Evolutionary conservation across 2,797 vertebrate species (phyloP).

Genomic region (Melanotaenia trifasciata): DNA sequence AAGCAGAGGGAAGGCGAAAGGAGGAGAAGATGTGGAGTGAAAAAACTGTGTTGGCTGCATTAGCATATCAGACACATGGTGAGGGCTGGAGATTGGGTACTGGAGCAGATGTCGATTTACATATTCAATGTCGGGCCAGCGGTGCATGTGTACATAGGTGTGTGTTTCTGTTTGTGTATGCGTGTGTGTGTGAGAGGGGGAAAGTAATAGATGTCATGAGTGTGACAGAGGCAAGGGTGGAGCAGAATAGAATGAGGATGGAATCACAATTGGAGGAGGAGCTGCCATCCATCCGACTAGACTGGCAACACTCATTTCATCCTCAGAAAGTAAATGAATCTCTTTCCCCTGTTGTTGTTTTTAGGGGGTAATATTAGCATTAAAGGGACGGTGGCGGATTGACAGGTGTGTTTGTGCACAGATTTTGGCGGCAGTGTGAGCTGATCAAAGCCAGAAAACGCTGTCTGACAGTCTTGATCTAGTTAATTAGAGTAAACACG

Average conservation of each 20-base stretch:
- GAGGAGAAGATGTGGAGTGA: conserved; percentile 70
- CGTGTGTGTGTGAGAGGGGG: not conserved
- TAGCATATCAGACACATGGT: conserved; percentile 85
- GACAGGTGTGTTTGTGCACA: conserved; percentile 60
- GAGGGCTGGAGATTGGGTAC: conserved; percentile 80
- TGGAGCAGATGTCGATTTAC: conserved; percentile 87
- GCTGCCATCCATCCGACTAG: conserved; percentile 17
- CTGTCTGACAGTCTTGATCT: conserved; percentile 76
- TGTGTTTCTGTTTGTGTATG: conserved; percentile 37
- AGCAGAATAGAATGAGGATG: conserved; percentile 44
- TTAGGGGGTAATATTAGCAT: conserved; percentile 40
- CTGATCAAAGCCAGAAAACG: conserved; percentile 70
- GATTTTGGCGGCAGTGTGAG: conserved; percentile 59
- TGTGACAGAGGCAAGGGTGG: conserved; percentile 53
- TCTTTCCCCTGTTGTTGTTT: conserved; percentile 17
- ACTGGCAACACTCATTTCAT: conserved; percentile 29
- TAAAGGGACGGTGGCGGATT: conserved; percentile 55
- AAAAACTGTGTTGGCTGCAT: conserved; percentile 75
- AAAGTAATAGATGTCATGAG: conserved; percentile 57
- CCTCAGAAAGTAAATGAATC: conserved; percentile 37
- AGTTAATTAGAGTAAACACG: conserved; percentile 82
- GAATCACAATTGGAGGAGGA: conserved; percentile 48
- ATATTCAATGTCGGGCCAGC: conserved; percentile 81
- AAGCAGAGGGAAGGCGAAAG: conserved; percentile 56
- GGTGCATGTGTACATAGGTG: conserved; percentile 68